Conservation (phyloP, 2,113 vertebrate genomes). For the Dunckerocampus dactyliophorus region DNA sequence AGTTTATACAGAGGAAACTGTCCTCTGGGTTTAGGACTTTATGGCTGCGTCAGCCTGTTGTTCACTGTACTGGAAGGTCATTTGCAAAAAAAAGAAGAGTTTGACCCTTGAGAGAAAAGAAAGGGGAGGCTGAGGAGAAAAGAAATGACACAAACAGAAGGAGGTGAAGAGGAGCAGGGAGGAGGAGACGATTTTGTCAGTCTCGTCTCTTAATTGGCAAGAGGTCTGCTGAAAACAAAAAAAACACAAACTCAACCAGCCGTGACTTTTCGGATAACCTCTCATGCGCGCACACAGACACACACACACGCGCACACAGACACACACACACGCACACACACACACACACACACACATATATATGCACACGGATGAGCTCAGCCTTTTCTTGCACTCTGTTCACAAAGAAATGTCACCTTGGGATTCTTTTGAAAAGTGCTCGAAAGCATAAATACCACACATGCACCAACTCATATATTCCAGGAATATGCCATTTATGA, state of each 20-base stretch:
- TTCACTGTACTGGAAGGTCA: slow-evolving; percentile 59
- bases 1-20: slow-evolving; percentile 12
- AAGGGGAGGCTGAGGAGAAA: slow-evolving; percentile 4
- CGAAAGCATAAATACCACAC: slow-evolving; percentile 43
- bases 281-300: slow-evolving; percentile 5
- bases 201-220: slow-evolving; percentile 68
- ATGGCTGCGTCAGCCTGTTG: slow-evolving; percentile 37
- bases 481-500: slow-evolving; percentile 40
- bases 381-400: slow-evolving; percentile 36
- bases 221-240: slow-evolving; percentile 51
- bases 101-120: slow-evolving; percentile 8
- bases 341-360: slow-evolving; percentile 13
- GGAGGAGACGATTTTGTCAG: slow-evolving; percentile 61
- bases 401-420: slow-evolving; percentile 68
- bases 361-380: slow-evolving; percentile 1
- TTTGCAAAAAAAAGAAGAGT: slow-evolving; percentile 22
- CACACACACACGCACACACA: slow-evolving; percentile 10
- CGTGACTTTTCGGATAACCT: slow-evolving; percentile 63
- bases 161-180: slow-evolving; percentile 14
- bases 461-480: slow-evolving; percentile 16
- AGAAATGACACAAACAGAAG: slow-evolving; percentile 20
- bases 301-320: too few species aligned
- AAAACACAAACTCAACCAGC: slow-evolving; percentile 61
- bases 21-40: slow-evolving; percentile 46
- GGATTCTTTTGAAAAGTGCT: slow-evolving; percentile 42